Conservation (phyloP, 2,113 vertebrate species). For the Heteronetta atricapilla region DNA sequence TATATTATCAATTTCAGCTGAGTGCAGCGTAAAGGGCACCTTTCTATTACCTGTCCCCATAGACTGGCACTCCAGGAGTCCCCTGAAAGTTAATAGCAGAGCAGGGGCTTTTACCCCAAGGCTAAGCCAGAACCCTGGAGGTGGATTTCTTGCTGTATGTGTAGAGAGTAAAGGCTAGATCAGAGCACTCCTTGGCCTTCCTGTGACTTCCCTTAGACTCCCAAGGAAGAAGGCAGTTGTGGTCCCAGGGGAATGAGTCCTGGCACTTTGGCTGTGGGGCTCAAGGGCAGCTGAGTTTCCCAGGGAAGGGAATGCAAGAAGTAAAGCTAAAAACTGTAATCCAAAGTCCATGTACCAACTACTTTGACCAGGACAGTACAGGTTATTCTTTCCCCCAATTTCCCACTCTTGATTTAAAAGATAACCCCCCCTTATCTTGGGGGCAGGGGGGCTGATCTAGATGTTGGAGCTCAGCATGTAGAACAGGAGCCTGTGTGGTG, state of each 20-base stretch:
- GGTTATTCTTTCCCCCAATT: accelerated
- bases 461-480: background rate
- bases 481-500: background rate
- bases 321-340: accelerated
- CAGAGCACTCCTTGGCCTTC: accelerated
- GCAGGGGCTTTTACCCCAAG: accelerated
- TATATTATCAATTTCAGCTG: accelerated
- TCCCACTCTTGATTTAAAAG: background rate
- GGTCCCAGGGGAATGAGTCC: accelerated
- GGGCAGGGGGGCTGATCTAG: background rate
- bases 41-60: accelerated
- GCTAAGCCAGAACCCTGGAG: background rate
- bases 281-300: background rate
- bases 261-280: accelerated
- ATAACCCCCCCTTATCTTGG: background rate
- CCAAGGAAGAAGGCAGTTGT: background rate
- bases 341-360: accelerated
- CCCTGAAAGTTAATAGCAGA: background rate
- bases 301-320: background rate
- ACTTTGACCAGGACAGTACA: accelerated
- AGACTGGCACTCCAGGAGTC: accelerated
- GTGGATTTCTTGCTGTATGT: accelerated
- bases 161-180: accelerated
- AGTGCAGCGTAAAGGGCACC: accelerated
- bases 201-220: background rate